Evolutionary conservation across 2,113 vertebrate species (phyloP).

Genomic region (Scortum barcoo): DNA sequence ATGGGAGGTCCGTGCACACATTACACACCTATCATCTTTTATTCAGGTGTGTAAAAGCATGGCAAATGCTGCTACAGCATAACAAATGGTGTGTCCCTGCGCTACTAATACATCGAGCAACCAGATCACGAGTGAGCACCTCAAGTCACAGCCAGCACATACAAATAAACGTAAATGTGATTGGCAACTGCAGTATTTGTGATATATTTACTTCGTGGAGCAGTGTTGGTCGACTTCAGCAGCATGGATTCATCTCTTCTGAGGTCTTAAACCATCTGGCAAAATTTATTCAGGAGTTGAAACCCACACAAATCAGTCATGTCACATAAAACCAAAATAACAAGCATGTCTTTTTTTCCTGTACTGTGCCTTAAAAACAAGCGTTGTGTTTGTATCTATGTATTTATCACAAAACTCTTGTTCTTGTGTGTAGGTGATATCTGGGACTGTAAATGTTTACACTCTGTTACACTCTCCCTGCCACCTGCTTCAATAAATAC

Average conservation of each 20-base stretch:
- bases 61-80: neutral
- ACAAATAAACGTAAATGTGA: conserved; percentile 26
- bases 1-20: neutral
- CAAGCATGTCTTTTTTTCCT: conserved; percentile 34
- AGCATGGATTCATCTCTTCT: neutral
- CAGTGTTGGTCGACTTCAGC: conserved; percentile 2
- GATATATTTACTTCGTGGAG: conserved; percentile 19
- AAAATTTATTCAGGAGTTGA: conserved; percentile 19
- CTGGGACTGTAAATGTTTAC: conserved; percentile 69
- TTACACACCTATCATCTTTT: conserved; percentile 15
- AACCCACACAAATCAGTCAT: conserved; percentile 18
- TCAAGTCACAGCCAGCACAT: neutral
- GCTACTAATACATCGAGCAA: conserved; percentile 17
- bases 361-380: conserved; percentile 42
- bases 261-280: neutral
- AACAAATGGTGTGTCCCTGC: neutral
- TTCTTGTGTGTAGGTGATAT: conserved; percentile 54
- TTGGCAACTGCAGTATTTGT: conserved; percentile 42
- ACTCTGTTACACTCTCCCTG: conserved; percentile 57
- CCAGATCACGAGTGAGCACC: conserved; percentile 23
- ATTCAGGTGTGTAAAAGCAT: conserved; percentile 22
- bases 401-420: conserved; percentile 47
- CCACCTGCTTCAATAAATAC: conserved; percentile 39
- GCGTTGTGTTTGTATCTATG: conserved; percentile 35
- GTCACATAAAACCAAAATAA: conserved; percentile 33